Base-by-base conservation (phyloP, 2,888 invertebrate genomes). In the Latrodectus elegans region DNA sequence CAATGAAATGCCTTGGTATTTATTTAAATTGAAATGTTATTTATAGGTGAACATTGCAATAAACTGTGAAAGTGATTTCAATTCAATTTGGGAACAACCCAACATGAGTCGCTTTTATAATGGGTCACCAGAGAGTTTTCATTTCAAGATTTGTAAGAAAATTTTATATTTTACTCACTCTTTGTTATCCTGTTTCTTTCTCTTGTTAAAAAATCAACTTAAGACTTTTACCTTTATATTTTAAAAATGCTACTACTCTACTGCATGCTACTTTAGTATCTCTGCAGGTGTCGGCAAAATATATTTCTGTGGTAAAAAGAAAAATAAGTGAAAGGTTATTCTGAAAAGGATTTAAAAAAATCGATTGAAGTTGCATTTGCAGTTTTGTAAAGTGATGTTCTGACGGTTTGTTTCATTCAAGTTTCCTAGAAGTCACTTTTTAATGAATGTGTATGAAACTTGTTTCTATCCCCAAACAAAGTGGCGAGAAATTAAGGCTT, bases 111-210 rank as follows among this genome's bases (percentile, higher is more conserved):
- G 77, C 73, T 82, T 84, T 78, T 67, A 82, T 88, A 88, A 88
- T 88, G 80, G 81, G 86, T 77, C 78, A 83, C 82, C 60, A 74
- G 82, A 88, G 82, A 88, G 87, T 82, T 88, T 88, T 88, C 77
- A 83, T 87, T 87, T 87, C 68, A 86, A 81, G 81, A 86, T 87
- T 87, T 87, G 11, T 64, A 72, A 80, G 77, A 55, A 82, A 87
- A 73, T 72, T 81, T 77, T 81, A 81, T 15, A 6, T 81, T 77
- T 81, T 76, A 70, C 82, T 78, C 82, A 22, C 82, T 82, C 73
- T 82, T 60, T 80, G 77, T 67, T 77, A 74, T 78, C 82, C 87
- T 87, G 87, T 82, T 82, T 82, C 71, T 17, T 4, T 51, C 10
- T 12, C 60, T 60, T 64, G n/a, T 51, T 65, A 84, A 82, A 55